A percentile compares a stretch with the other conserved stretches of the same genome.
phyloP scores from a whole-genome alignment of 1,140 invertebrate species.

The Drosophila triauraria region DNA sequence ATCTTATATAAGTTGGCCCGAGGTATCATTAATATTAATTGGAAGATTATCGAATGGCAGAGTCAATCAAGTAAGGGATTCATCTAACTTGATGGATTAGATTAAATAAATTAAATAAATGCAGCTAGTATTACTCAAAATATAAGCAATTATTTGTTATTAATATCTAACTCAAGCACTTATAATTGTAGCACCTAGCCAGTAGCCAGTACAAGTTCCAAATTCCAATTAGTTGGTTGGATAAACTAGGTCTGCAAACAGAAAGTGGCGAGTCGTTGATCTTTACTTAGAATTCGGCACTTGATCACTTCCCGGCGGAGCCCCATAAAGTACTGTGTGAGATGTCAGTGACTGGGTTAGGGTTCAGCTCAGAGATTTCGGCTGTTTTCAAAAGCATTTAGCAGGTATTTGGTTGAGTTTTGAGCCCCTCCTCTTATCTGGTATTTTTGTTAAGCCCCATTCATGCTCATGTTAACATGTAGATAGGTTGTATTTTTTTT shows the following conservation, averaged over 20 bases:
- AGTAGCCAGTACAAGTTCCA: conserved; percentile 9
- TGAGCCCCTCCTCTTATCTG: conserved; percentile 24
- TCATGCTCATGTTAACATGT: conserved; percentile 29
- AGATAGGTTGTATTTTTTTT: conserved; percentile 39
- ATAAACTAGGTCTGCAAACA: conserved; percentile 53
- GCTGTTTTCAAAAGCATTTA: conserved; percentile 71
- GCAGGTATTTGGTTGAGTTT: conserved; percentile 51
- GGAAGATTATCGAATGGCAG: conserved; percentile 31
- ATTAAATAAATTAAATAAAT: conserved; percentile 30
- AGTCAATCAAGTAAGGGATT: conserved; percentile 17
- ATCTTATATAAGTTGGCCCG: conserved; percentile 28
- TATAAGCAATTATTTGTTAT: conserved; percentile 2
- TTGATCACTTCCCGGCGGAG: conserved; percentile 12
- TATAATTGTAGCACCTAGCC: background rate
- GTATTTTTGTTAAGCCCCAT: conserved; percentile 17
- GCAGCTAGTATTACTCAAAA: background rate
- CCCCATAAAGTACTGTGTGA: background rate
- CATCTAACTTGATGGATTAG: background rate
- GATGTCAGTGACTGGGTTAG: conserved; percentile 19
- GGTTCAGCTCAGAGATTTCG: conserved; percentile 47
- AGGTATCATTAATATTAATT: conserved; percentile 54
- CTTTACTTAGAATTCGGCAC: conserved; percentile 32
- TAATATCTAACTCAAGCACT: background rate
- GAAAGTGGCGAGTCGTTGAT: conserved; percentile 55
- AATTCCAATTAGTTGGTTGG: conserved; percentile 16